Conservation (phyloP, 2,797 vertebrate species). For the Monodelphis domestica region DNA sequence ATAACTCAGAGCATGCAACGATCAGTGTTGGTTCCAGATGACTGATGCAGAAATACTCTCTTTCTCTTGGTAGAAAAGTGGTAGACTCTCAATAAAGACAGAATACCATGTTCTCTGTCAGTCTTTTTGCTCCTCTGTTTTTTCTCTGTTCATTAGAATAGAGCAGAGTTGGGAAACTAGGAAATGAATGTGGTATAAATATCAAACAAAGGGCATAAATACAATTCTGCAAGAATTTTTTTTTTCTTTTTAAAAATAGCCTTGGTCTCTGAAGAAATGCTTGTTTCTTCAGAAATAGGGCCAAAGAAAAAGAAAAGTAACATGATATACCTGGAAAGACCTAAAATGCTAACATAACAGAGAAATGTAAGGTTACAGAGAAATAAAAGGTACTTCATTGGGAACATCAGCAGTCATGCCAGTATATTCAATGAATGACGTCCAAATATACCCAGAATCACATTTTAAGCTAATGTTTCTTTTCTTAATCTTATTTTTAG, state of each 20-base stretch:
- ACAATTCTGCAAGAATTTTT: background rate
- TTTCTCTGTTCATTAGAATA: background rate
- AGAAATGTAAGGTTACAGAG: background rate
- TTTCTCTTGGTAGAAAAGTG: background rate
- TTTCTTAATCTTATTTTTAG: background rate
- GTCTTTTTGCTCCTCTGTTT: background rate
- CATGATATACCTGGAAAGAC: background rate
- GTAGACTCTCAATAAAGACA: background rate
- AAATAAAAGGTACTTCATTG: background rate
- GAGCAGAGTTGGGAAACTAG: background rate
- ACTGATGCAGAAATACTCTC: background rate
- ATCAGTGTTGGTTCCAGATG: background rate
- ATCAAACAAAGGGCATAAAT: background rate
- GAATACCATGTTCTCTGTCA: background rate
- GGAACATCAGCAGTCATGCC: background rate
- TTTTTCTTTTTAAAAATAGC: background rate
- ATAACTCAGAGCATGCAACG: background rate
- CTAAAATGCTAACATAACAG: background rate
- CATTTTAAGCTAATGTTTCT: background rate
- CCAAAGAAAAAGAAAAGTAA: background rate
- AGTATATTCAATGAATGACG: background rate
- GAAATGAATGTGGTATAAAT: background rate
- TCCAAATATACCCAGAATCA: background rate
- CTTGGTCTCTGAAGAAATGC: background rate
- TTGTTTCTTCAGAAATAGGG: background rate